Evolutionary conservation across 1,140 invertebrate genomes (phyloP).

Genomic region (Drosophila kikkawai): DNA sequence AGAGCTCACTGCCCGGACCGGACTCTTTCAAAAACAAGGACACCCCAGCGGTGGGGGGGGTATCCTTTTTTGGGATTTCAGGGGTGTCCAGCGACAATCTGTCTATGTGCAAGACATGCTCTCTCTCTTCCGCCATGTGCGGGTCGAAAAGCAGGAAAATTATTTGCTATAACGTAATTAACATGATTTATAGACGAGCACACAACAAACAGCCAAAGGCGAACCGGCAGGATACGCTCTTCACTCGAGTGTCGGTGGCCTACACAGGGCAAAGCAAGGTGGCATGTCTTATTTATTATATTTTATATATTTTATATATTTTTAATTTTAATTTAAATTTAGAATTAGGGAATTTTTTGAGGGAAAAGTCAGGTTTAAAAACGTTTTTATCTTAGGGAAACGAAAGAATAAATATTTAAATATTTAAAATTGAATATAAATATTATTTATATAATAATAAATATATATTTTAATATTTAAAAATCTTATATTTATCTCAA

Average conservation of each 20-base stretch:
- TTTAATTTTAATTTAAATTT: too few relatives aligned
- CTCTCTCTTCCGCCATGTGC: conserved; percentile 18
- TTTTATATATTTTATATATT: too few relatives aligned
- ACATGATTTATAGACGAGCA: conserved; percentile 83
- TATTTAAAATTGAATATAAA: too few relatives aligned
- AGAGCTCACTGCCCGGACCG: conserved; percentile 4
- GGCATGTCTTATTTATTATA: too few relatives aligned
- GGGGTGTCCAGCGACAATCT: conserved; percentile 26
- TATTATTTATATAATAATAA: too few relatives aligned
- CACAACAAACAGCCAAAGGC: conserved; percentile 74
- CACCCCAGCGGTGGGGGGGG: neutral
- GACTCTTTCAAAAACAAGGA: conserved; percentile 13
- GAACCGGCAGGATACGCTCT: conserved; percentile 27
- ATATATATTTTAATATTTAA: too few relatives aligned
- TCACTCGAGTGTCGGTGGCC: conserved; percentile 5
- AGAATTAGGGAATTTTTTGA: too few relatives aligned
- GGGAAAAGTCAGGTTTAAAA: too few relatives aligned
- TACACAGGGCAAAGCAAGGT: neutral
- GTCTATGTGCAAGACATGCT: conserved; percentile 46
- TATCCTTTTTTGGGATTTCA: conserved; percentile 13
- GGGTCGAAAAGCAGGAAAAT: conserved; percentile 69
- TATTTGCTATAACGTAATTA: conserved; percentile 84
- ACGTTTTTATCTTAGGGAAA: too few relatives aligned
- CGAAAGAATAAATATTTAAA: too few relatives aligned
- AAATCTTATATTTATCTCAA: too few relatives aligned